Conservation (phyloP, 2,888 invertebrate species). For the Brachynemurus nebulosus region DNA sequence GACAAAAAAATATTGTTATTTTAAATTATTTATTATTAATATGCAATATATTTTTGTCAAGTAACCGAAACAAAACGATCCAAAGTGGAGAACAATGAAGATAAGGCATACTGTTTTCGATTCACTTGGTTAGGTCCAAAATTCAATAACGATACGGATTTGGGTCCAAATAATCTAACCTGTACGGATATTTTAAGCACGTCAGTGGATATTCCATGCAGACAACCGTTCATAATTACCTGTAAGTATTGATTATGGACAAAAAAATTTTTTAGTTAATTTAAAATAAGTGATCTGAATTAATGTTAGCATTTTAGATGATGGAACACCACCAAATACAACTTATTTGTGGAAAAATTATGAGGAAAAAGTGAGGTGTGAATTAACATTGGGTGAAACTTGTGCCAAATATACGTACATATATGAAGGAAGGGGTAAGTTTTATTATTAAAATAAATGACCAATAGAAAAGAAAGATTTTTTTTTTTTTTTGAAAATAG, state of each 20-base stretch:
- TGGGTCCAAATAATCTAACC: constrained; percentile 30
- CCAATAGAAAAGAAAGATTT: too few relatives aligned
- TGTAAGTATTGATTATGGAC: constrained; percentile 31
- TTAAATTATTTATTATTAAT: too few relatives aligned
- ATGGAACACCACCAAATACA: constrained; percentile 47
- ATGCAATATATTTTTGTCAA: too few relatives aligned
- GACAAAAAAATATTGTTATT: too few relatives aligned
- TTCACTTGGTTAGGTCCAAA: constrained; percentile 57
- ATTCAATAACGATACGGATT: constrained; percentile 40
- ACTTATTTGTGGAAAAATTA: constrained; percentile 44
- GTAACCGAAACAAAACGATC: not conserved
- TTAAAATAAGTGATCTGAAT: not conserved
- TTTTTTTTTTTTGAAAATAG: too few relatives aligned
- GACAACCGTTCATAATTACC: constrained; percentile 47
- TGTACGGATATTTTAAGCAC: constrained; percentile 26
- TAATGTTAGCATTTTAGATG: constrained; percentile 32
- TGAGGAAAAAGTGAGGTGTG: constrained; percentile 38
- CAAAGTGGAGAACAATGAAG: not conserved
- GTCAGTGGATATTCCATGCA: constrained; percentile 38
- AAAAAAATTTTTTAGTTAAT: too few relatives aligned
- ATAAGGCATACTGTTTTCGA: constrained; percentile 40
- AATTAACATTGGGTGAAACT: constrained; percentile 41
- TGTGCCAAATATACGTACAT: too few relatives aligned
- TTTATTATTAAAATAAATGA: too few relatives aligned
- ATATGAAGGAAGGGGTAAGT: too few relatives aligned